Conservation (phyloP, 2,888 invertebrate genomes). For the Prosopocoilus inquinatus region DNA sequence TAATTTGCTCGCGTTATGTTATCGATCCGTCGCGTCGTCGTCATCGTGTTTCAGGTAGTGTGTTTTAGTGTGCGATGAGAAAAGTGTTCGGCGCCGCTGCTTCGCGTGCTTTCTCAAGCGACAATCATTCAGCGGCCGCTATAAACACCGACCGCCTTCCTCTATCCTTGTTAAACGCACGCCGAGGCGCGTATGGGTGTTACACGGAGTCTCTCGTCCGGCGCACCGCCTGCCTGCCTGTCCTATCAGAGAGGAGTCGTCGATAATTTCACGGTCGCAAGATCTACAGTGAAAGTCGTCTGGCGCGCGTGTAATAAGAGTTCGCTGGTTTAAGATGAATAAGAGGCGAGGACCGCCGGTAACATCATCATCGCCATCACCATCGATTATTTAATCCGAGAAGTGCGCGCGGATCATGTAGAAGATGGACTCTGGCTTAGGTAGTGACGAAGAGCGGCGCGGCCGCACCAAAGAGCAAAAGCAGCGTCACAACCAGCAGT, state of each 20-base stretch:
- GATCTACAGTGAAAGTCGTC: conserved; percentile 6
- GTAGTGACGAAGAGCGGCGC: conserved; percentile 48
- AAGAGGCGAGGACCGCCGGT: not conserved
- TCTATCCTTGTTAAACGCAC: too few species aligned
- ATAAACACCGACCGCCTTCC: too few species aligned
- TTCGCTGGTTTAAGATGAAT: not conserved
- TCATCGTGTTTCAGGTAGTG: too few species aligned
- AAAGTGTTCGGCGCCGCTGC: too few species aligned
- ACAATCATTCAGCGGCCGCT: too few species aligned
- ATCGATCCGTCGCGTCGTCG: too few species aligned
- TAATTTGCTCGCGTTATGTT: too few species aligned
- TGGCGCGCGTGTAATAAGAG: too few species aligned
- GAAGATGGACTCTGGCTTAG: conserved; percentile 49
- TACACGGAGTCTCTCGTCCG: not conserved
- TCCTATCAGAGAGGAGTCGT: conserved; percentile 2
- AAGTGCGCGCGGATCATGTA: conserved; percentile 1
- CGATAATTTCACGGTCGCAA: conserved; percentile 22
- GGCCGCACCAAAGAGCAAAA: conserved; percentile 48
- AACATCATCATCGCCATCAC: not conserved
- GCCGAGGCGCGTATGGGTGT: too few species aligned
- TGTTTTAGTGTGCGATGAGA: too few species aligned
- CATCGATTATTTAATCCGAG: not conserved
- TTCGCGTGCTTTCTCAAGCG: too few species aligned
- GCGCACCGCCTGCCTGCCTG: not conserved
- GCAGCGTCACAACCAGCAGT: conserved; percentile 45